phyloP scores from a whole-genome alignment of 2,888 invertebrate species.

The Unio pictorum region DNA sequence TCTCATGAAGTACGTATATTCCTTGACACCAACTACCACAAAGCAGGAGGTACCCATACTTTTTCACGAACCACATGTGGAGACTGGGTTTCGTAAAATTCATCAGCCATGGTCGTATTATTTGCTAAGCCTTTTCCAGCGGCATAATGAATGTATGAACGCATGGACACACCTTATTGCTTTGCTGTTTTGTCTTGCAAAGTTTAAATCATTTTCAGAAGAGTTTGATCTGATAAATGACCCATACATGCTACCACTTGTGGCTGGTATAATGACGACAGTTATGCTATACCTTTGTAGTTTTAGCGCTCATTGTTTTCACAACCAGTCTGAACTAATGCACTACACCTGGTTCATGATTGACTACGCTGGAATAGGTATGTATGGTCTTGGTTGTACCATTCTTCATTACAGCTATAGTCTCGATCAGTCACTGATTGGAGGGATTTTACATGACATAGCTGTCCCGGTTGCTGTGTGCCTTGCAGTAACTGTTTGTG shows the following conservation, averaged over 20 bases:
- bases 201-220: conserved; percentile 44
- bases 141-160: conserved; percentile 70
- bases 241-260: conserved; percentile 67
- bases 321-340: conserved; percentile 65
- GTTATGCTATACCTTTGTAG: conserved; percentile 63
- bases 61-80: conserved; percentile 68
- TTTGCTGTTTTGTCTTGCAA: conserved; percentile 42
- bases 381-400: conserved; percentile 69
- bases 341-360: conserved; percentile 70
- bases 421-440: conserved; percentile 54
- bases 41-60: conserved; percentile 62
- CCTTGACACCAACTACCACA: conserved; percentile 45
- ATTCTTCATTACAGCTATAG: conserved; percentile 68
- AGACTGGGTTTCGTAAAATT: conserved; percentile 66
- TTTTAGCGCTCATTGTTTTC: conserved; percentile 65
- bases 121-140: conserved; percentile 64
- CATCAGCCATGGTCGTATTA: conserved; percentile 68
- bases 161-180: conserved; percentile 68
- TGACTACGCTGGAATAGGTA: conserved; percentile 70
- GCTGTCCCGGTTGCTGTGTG: conserved; percentile 61
- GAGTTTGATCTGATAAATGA: conserved; percentile 62
- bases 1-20: conserved; percentile 22
- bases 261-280: conserved; percentile 62
- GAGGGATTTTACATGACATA: conserved; percentile 41
- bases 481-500: conserved; percentile 58